Base-by-base conservation (phyloP, 2,888 invertebrate species). In the Euphydryas editha region DNA sequence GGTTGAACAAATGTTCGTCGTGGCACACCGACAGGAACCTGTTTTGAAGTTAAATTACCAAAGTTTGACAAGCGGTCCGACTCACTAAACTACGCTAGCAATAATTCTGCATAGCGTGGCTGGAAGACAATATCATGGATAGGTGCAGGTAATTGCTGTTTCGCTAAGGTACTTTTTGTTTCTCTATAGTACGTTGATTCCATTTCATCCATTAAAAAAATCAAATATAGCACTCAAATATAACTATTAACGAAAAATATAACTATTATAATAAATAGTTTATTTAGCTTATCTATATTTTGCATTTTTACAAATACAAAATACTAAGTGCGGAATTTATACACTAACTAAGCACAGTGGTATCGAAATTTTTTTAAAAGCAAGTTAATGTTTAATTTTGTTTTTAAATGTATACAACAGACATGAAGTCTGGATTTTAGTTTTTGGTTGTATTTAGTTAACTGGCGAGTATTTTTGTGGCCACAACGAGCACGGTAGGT, bases 31-130 rank as follows among this genome's bases (percentile, higher is more conserved):
- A 80, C 85, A 81, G 86, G 77, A 86, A 85, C 84, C 87, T 87
- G 86, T 88, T 90, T 88, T 88, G 88, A 90, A 92, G 90, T 91
- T 92, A 90, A 92, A 92, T 92, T 92, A 90, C 87, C 86, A 91
- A 92, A 92, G 91, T 92, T 92, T 89, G 90, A 91, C 90, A 89
- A 85, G 88, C 85, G 87, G 87, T 85, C 82, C 82, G 81, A 83
- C 84, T 86, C 63, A 59, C 83, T 84, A 81, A 86, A 87, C 89
- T 88, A 86, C 84, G 85, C 83, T 78, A 84, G 89, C 89, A 88
- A 90, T 90, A 88, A 90, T 88, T 86, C 83, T 85, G 84, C 85
- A 86, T 81, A 82, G 83, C 81, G 78, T 78, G 80, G 78, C 77
- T 76, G 78, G 76, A 83, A 87, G 84, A 87, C 84, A 83, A 86